Evolutionary conservation across 2,113 vertebrate species (phyloP).

Genomic region (Eurystomus gularis): DNA sequence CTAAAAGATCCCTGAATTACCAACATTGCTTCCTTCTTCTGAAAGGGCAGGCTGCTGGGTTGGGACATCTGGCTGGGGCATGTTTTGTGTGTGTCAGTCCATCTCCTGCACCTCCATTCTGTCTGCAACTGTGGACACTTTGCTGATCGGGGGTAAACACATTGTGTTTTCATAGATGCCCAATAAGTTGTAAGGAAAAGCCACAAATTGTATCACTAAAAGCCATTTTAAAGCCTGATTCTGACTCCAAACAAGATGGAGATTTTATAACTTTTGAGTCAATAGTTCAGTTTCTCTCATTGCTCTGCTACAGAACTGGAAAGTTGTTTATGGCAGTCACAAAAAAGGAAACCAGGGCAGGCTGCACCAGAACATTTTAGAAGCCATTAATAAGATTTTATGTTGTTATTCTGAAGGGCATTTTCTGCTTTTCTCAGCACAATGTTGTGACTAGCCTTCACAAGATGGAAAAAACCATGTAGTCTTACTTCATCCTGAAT

Average conservation of each 20-base stretch:
- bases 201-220: neutral
- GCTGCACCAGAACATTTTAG: constrained; percentile 1
- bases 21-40: neutral
- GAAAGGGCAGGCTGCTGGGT: neutral
- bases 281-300: neutral
- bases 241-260: neutral
- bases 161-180: neutral
- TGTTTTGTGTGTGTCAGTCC: neutral
- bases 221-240: neutral
- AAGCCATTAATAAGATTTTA: constrained; percentile 27
- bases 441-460: constrained; percentile 12
- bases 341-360: neutral
- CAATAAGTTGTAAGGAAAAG: neutral
- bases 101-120: neutral
- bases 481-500: neutral
- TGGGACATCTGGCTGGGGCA: neutral
- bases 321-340: constrained; percentile 4
- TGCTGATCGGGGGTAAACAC: neutral
- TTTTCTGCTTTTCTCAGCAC: constrained; percentile 57
- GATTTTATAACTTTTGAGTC: neutral
- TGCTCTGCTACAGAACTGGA: neutral
- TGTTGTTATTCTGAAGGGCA: constrained; percentile 35
- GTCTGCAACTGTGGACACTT: neutral
- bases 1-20: neutral
- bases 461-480: constrained; percentile 5